Base-by-base conservation (phyloP, 37 sponge, comb jelly and placozoan species). In the Ephydatia muelleri region DNA sequence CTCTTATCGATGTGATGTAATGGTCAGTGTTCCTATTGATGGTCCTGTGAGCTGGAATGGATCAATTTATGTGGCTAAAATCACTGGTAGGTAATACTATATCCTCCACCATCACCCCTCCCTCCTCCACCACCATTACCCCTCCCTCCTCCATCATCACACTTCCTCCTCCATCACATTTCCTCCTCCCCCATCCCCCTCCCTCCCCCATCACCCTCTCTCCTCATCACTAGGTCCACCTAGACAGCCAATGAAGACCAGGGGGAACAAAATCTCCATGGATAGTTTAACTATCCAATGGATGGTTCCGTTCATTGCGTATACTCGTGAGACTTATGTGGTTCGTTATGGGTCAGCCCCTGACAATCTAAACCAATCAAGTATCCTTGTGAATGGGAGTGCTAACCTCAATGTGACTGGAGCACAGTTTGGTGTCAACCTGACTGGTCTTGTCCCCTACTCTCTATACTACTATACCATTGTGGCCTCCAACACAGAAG, bases 251-350 rank as follows among this genome's bases (percentile, higher is more conserved):
- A 37, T 25, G 11, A 65, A 14, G 21, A 67, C 76, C 4, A 76
- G 29, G 28, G 19, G 28, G 22, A 38, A 14, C 0, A 40, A 36
- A 21, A 8, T 81, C 13, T 21, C 25, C 23, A 68, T 81, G 25
- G 28, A 80, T 36, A 70, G 36, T 36, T 77, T 73, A 33, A 90
- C 71, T 29, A 76, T 90, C 32, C 68, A 70, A 28, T 90, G 86
- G 86, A 80, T 33, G 3, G 78, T 85, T 0, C 5, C 71, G 27
- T 0, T 21, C 13, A 33, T 90, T 16, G 49, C 81, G 38, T 90
- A 90, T 70, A 85, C 84, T 69, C 82, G 66, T 47, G 90, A 90
- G 86, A 85, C 66, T 28, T 90, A 90, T 70, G n/a, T 34, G 0
- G 73, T 89, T 23, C 21, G 31, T 21, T 89, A 84, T 80, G 75